Evolutionary conservation across 2,888 invertebrate species (phyloP), one percentile per base, ranked within the genome.

Genomic region (Dichetophora obliterata): DNA sequence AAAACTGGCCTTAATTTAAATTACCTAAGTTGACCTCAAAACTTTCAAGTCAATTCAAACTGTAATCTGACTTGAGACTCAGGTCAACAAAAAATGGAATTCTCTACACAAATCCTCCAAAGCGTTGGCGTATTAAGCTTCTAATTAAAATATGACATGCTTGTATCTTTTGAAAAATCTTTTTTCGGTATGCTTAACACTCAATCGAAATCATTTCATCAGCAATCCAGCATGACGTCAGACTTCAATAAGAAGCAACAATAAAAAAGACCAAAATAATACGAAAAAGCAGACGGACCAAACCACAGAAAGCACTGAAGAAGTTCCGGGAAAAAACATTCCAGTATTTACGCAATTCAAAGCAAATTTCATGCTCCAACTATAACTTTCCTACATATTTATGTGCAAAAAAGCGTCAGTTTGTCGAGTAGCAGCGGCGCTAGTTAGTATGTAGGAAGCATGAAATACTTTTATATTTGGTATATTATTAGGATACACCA

Each of bases 381-480:
- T 52, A 22, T 16, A 70, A 34, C 61, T 19, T 52, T 43, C 70
- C n/a, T 75, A 77, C 75, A 63, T 69, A 79, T 77, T 76, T 78
- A 75, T 80, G 72, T 77, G 73, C 72, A 65, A 14, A 74, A 79
- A 78, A 81, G 81, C 82, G 82, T 78, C 82, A 78, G 50, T 14
- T 73, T 76, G 82, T 77, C 82, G 80, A 74, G 82, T 75, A 80
- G 73, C 54, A 52, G 57, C 77, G 80, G 77, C 79, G 78, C 80
- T 77, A 31, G 31, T 24, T 16, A 61, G 24, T 16, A 27, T 22
- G 19, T n/a, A 19, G 27, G 9, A 27, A 24, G 24, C 8, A 59
- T 24, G 27, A 59, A 24, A 59, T 59, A 59, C 24, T 27, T 27
- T 27, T 43, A 43, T 19, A 59, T 24, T 24, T 59, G 14, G 57